Conservation (phyloP, 2,113 vertebrate genomes). For the Hemiprocne comata region DNA sequence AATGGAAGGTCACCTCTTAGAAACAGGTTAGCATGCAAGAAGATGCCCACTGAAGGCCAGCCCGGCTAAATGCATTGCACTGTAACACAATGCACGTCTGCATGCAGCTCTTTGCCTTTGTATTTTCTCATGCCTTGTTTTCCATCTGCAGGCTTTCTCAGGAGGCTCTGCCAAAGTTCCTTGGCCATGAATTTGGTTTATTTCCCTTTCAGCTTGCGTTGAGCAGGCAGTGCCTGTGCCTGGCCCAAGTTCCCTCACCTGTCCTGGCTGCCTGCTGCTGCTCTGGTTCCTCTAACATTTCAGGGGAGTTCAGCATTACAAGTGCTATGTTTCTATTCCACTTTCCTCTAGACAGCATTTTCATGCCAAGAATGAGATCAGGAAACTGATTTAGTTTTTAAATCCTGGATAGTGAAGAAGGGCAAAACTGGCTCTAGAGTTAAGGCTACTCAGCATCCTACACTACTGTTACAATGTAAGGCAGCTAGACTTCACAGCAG, state of each 20-base stretch:
- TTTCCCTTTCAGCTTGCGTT: neutral
- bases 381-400: neutral
- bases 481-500: neutral
- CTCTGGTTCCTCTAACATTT: neutral
- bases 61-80: neutral
- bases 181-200: neutral
- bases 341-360: neutral
- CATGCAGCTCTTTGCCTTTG: neutral
- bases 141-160: neutral
- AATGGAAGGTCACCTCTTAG: neutral
- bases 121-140: neutral
- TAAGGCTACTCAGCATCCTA: neutral
- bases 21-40: neutral
- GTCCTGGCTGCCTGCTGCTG: neutral
- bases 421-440: neutral
- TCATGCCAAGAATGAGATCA: neutral
- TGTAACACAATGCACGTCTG: fast-evolving
- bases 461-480: neutral
- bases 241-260: neutral
- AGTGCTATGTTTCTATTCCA: neutral
- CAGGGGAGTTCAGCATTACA: neutral
- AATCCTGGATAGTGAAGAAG: neutral
- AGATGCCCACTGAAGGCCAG: neutral
- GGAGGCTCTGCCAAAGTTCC: neutral
- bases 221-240: neutral